Conservation (phyloP, 1,140 invertebrate species). For the Bombyx mandarina region DNA sequence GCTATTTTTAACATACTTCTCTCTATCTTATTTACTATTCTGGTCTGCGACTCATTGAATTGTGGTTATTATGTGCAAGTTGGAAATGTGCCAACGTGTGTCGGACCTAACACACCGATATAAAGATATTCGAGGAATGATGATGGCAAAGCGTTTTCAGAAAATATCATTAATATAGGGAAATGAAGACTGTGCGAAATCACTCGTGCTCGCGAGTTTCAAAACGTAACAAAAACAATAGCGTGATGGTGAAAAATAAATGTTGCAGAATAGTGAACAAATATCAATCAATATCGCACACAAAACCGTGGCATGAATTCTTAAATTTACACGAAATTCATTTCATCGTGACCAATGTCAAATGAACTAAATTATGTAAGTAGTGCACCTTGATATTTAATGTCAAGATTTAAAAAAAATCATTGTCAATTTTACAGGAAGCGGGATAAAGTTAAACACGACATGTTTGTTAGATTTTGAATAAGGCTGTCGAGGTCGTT, state of each 20-base stretch:
- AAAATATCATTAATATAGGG: conserved; percentile 33
- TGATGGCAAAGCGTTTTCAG: conserved; percentile 42
- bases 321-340: too few relatives aligned
- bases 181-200: too few relatives aligned
- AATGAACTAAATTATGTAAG: too few relatives aligned
- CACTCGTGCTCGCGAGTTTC: too few relatives aligned
- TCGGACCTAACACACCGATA: conserved; percentile 54
- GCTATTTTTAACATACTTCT: conserved; percentile 65
- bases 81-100: conserved; percentile 58
- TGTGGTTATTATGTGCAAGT: conserved; percentile 69
- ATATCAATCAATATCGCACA: not conserved
- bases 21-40: conserved; percentile 70
- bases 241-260: too few relatives aligned
- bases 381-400: too few relatives aligned
- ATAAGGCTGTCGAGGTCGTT: conserved; percentile 53
- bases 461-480: conserved; percentile 24
- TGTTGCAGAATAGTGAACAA: not conserved
- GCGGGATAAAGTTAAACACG: conserved; percentile 11
- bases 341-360: too few relatives aligned
- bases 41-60: conserved; percentile 69
- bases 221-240: too few relatives aligned
- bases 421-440: not conserved
- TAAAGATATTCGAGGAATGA: conserved; percentile 64
- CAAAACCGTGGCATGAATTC: too few relatives aligned
- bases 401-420: too few relatives aligned